Evolutionary conservation across 2,888 invertebrate genomes (phyloP).

Genomic region (Lasioglossum malachurum): DNA sequence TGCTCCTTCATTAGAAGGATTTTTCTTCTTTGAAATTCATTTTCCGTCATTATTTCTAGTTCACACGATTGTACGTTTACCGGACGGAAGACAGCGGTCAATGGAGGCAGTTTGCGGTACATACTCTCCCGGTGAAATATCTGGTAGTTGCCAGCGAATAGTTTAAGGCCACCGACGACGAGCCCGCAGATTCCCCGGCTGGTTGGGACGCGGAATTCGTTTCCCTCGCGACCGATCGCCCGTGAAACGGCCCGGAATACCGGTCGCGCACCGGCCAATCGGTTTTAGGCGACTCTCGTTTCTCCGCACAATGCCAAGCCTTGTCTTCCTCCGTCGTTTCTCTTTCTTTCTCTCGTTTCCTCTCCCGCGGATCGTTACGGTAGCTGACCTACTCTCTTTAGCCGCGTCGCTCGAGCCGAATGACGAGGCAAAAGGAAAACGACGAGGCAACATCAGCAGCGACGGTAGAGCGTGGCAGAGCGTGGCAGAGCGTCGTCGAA

Average conservation of each 20-base stretch:
- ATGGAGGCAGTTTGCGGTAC: background rate
- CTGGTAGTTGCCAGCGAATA: background rate
- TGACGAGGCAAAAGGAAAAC: constrained; percentile 31
- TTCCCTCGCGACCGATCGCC: background rate
- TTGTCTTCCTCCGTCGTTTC: constrained; percentile 21
- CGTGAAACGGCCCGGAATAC: constrained; percentile 7
- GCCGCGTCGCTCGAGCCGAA: constrained; percentile 46
- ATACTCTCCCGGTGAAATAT: background rate
- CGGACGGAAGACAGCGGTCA: background rate
- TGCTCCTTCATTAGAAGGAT: too few species aligned
- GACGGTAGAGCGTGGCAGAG: background rate
- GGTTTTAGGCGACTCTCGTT: constrained; percentile 32
- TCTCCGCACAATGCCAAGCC: constrained; percentile 34
- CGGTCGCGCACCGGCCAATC: background rate
- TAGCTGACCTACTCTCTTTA: constrained; percentile 55
- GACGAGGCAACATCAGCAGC: background rate
- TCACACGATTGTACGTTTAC: background rate
- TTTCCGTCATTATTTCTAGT: background rate
- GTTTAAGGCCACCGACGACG: constrained; percentile 32
- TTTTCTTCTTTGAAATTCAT: background rate
- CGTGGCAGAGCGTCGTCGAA: constrained; percentile 13
- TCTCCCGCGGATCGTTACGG: constrained; percentile 54
- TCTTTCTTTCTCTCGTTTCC: background rate
- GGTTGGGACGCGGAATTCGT: constrained; percentile 12
- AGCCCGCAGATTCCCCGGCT: constrained; percentile 20